These are phyloP conservation scores for Megaceryle alcyon DNA, from an alignment of 2,797 vertebrate species.

Conservation along the genomic window DNA sequence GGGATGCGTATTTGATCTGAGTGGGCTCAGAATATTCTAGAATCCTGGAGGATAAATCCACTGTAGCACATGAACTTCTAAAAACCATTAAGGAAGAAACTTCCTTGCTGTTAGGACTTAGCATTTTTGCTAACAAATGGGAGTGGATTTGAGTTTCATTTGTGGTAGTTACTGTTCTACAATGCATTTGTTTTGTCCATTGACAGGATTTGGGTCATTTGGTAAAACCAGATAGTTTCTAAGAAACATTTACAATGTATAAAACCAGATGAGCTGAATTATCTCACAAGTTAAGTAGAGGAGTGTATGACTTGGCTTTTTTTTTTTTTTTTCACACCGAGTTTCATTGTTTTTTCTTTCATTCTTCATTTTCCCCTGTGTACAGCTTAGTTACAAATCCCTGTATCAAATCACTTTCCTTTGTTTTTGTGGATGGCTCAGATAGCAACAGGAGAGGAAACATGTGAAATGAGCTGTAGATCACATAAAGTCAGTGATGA, in stretches of 20 bases:
- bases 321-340: fast-evolving
- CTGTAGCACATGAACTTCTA: neutral
- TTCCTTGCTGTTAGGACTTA: neutral
- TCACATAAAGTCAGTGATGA: fast-evolving
- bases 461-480: neutral
- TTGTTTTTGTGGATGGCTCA: neutral
- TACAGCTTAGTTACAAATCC: neutral
- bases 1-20: neutral
- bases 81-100: neutral
- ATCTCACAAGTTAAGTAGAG: neutral
- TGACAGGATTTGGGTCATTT: neutral
- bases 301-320: neutral
- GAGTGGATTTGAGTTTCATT: neutral
- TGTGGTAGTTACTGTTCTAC: neutral
- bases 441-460: neutral
- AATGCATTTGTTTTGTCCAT: fast-evolving
- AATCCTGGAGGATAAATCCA: neutral
- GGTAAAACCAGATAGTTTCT: neutral
- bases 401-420: neutral
- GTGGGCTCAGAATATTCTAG: neutral
- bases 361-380: neutral
- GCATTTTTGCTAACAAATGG: neutral
- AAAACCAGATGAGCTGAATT: neutral
- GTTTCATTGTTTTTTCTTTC: neutral
- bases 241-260: neutral